Evolutionary conservation across 64 coral and sea anemone species (phyloP), one percentile per base, ranked within the genome.

Genomic region (Trachythela sp.): DNA sequence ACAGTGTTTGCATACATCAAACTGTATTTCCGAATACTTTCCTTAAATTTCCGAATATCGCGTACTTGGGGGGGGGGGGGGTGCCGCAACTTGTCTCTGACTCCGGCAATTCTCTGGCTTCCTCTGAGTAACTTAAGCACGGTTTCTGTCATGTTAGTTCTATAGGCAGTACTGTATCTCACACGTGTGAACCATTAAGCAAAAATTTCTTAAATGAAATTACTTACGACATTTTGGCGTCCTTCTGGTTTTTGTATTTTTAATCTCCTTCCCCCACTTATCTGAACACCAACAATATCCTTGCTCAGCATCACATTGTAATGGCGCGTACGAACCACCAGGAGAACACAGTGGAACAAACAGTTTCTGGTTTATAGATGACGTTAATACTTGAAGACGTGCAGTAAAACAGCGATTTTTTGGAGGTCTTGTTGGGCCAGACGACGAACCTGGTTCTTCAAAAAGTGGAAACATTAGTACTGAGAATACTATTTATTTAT

Each of bases 151-250:
- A n/a, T n/a, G n/a, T n/a, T n/a, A n/a, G n/a, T n/a, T n/a, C n/a
- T n/a, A n/a, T n/a, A n/a, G n/a, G n/a, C n/a, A n/a, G n/a, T n/a
- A n/a, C n/a, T n/a, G n/a, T n/a, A n/a, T n/a, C n/a, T n/a, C n/a
- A n/a, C n/a, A n/a, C n/a, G n/a, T n/a, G n/a, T n/a, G n/a, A n/a
- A n/a, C n/a, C n/a, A n/a, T n/a, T n/a, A n/a, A n/a, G n/a, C n/a
- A n/a, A n/a, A n/a, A n/a, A n/a, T n/a, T n/a, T n/a, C n/a, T n/a
- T n/a, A n/a, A n/a, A n/a, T 45, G 42, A 45, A 45, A 45, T 45
- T 68, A 80, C 75, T 80, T 39, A 80, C 75, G 2, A 39, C 75
- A 80, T 35, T 36, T 80, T 37, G 75, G 75, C 4, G 75, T 80
- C 33, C 75, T 80, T 18, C 31, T 80, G 15, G 75, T 80, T 30